These are phyloP conservation scores for Selenia dentaria DNA, from an alignment of 2,888 invertebrate species.

Conservation along the genomic window DNA sequence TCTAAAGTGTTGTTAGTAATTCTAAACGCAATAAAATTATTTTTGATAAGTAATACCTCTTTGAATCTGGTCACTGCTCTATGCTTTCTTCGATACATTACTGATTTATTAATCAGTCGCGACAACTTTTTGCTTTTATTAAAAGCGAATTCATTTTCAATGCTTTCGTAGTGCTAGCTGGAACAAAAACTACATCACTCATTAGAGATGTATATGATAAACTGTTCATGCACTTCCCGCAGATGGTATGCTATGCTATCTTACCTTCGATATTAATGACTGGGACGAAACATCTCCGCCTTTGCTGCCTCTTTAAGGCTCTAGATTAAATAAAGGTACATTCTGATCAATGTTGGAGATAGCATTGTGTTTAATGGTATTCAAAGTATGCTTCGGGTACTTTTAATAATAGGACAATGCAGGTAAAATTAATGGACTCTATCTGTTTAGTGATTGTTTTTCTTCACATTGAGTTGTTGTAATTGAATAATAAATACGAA, in stretches of 20 bases:
- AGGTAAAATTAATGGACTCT: constrained; percentile 1
- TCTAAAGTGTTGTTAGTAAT: too few species aligned
- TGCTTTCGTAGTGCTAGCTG: too few species aligned
- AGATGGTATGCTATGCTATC: constrained; percentile 14
- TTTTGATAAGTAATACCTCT: too few species aligned
- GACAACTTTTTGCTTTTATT: too few species aligned
- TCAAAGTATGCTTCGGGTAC: constrained; percentile 3
- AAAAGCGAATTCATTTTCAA: too few species aligned
- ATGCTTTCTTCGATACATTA: too few species aligned
- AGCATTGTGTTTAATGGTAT: constrained; percentile 19
- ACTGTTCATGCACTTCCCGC: not conserved
- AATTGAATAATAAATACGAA: too few species aligned
- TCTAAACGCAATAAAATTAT: too few species aligned
- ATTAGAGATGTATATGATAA: too few species aligned
- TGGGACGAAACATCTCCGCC: constrained; percentile 9
- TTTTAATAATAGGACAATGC: constrained; percentile 2
- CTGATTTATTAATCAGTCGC: too few species aligned
- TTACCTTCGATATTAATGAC: constrained; percentile 17
- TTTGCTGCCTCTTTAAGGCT: constrained; percentile 12
- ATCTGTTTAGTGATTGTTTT: not conserved
- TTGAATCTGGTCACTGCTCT: too few species aligned
- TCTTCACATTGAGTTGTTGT: not conserved
- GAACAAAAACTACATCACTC: too few species aligned
- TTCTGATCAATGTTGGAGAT: constrained; percentile 14
- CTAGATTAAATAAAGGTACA: constrained; percentile 1